phyloP scores from a whole-genome alignment of 2,888 invertebrate species.

The Chloromyia formosa region DNA sequence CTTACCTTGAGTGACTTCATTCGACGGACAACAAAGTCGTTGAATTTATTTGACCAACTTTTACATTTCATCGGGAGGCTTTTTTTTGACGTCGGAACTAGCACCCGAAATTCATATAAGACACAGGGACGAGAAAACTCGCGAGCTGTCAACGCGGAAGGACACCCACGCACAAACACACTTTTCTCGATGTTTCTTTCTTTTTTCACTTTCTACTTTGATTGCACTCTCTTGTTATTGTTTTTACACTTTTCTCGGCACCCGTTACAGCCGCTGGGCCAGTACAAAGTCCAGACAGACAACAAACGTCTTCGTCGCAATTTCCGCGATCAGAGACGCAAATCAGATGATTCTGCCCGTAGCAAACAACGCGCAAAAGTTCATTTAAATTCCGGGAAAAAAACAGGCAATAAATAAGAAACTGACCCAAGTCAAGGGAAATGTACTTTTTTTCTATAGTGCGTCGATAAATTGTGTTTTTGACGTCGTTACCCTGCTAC shows the following conservation, averaged over 20 bases:
- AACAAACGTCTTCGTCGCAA: background rate
- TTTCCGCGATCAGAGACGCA: no score
- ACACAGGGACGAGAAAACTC: background rate
- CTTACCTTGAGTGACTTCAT: slow-evolving; percentile 62
- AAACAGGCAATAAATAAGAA: background rate
- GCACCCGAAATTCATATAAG: slow-evolving; percentile 14
- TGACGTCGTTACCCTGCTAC: no score
- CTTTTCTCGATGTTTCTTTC: no score
- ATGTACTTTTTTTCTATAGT: background rate
- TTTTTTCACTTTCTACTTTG: no score
- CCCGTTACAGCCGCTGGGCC: background rate
- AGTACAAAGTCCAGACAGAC: background rate
- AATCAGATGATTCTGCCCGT: no score
- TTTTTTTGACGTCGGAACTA: slow-evolving; percentile 26
- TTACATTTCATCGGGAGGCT: slow-evolving; percentile 63
- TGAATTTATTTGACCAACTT: slow-evolving; percentile 64
- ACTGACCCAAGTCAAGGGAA: slow-evolving; percentile 4
- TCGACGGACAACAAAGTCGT: slow-evolving; percentile 63
- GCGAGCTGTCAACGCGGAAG: background rate
- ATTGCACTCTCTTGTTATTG: background rate
- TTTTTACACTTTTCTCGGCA: background rate
- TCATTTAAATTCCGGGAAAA: no score
- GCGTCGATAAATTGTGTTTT: no score
- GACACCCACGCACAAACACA: background rate
- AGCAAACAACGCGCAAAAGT: no score